Conservation (phyloP, 2,113 vertebrate genomes). For the Sebastes fasciatus region DNA sequence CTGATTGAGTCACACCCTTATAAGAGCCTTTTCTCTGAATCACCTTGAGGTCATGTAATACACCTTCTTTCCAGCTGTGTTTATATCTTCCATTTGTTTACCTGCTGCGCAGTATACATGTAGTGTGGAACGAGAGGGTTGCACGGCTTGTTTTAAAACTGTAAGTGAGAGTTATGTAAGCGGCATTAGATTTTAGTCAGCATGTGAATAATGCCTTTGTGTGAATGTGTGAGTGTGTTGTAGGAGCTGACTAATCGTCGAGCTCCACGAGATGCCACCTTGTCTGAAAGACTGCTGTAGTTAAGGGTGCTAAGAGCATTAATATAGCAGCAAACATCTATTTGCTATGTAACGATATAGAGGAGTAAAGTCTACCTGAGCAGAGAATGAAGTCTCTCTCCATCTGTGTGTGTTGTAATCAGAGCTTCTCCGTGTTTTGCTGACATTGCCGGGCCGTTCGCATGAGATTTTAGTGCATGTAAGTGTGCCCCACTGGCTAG, state of each 20-base stretch:
- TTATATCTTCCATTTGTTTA: background rate
- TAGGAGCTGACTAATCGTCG: constrained; percentile 38
- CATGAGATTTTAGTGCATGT: too few relatives aligned
- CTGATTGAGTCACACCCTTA: background rate
- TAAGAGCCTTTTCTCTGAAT: constrained; percentile 25
- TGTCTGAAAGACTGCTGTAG: background rate
- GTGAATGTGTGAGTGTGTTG: constrained; percentile 8
- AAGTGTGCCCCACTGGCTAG: too few relatives aligned
- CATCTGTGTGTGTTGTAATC: too few relatives aligned
- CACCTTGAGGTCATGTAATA: background rate
- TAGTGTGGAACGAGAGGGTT: background rate
- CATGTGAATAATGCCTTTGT: constrained; percentile 51
- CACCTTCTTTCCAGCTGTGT: constrained; percentile 8
- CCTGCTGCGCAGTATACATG: background rate
- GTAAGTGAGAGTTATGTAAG: constrained; percentile 54
- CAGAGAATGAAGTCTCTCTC: too few relatives aligned
- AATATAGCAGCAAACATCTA: too few relatives aligned
- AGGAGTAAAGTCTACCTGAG: too few relatives aligned
- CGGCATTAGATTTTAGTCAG: constrained; percentile 2
- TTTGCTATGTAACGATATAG: too few relatives aligned
- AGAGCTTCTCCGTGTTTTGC: too few relatives aligned
- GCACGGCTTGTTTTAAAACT: background rate
- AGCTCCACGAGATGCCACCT: constrained; percentile 10
- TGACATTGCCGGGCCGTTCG: too few relatives aligned
- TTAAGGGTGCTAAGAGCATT: background rate